Percentiles rank a stretch among this genome's conserved stretches.
phyloP scores from a whole-genome alignment of 2,888 invertebrate species.

The Drosophila antonietae region DNA sequence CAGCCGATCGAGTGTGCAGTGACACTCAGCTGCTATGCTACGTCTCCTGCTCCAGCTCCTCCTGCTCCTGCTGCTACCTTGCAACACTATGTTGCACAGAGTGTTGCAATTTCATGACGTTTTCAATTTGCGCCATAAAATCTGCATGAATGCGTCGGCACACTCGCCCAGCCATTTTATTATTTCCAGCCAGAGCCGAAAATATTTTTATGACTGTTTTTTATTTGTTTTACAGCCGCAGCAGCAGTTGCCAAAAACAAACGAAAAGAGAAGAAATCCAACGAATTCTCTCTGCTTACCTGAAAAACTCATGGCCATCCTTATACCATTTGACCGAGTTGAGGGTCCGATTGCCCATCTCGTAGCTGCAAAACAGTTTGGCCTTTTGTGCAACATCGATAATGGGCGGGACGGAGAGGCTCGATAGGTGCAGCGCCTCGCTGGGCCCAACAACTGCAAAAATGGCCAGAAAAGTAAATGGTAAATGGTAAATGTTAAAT shows the following conservation, averaged over 20 bases:
- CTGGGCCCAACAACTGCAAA: constrained; percentile 75
- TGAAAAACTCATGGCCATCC: constrained; percentile 84
- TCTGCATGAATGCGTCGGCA: constrained; percentile 75
- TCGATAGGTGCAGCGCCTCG: constrained; percentile 82
- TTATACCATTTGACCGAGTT: constrained; percentile 85
- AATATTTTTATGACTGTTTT: constrained; percentile 74
- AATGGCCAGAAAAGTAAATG: constrained; percentile 41
- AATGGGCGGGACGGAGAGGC: constrained; percentile 84
- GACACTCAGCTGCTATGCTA: neutral
- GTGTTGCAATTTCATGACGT: constrained; percentile 78
- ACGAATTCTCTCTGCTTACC: constrained; percentile 63
- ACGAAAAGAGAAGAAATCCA: neutral
- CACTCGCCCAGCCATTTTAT: constrained; percentile 59
- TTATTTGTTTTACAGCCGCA: constrained; percentile 59
- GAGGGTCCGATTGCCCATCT: constrained; percentile 84
- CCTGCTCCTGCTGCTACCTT: neutral
- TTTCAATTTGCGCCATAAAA: constrained; percentile 80
- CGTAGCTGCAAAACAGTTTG: constrained; percentile 84
- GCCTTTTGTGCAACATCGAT: constrained; percentile 84
- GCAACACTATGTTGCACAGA: constrained; percentile 66
- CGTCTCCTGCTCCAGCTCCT: neutral
- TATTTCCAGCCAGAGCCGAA: constrained; percentile 62
- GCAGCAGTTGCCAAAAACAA: constrained; percentile 15
- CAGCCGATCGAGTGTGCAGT: constrained; percentile 45
- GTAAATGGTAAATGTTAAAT: constrained; percentile 35